phyloP scores from a whole-genome alignment of 2,797 vertebrate species.

The Semotilus atromaculatus region DNA sequence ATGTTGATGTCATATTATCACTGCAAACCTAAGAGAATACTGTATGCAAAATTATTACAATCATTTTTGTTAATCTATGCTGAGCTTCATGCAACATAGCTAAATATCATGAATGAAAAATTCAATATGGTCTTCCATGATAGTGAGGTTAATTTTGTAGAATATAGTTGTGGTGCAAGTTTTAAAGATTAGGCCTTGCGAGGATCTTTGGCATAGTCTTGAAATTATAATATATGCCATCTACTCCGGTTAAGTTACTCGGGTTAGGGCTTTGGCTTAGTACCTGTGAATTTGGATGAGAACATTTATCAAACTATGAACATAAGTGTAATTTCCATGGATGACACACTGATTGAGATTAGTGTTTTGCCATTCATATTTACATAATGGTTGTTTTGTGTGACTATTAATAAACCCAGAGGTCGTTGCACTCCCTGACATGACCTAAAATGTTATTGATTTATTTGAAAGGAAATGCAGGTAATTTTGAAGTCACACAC shows the following conservation, averaged over 20 bases:
- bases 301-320: background rate
- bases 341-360: background rate
- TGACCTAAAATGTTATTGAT: background rate
- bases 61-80: background rate
- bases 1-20: background rate
- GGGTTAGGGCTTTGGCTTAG: background rate
- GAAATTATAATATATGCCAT: background rate
- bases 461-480: background rate
- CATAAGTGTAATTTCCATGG: background rate
- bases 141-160: background rate
- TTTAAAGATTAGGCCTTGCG: background rate
- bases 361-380: background rate
- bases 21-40: background rate
- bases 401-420: background rate
- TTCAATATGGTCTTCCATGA: background rate
- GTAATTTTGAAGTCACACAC: background rate
- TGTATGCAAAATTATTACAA: background rate
- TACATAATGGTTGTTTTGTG: background rate
- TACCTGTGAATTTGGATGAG: conserved; percentile 24
- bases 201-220: background rate
- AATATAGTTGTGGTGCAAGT: background rate
- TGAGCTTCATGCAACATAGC: background rate
- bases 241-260: background rate
- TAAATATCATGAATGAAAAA: background rate
- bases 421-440: background rate